Evolutionary conservation across 1,140 invertebrate species (phyloP).

Genomic region (Drosophila albomicans): DNA sequence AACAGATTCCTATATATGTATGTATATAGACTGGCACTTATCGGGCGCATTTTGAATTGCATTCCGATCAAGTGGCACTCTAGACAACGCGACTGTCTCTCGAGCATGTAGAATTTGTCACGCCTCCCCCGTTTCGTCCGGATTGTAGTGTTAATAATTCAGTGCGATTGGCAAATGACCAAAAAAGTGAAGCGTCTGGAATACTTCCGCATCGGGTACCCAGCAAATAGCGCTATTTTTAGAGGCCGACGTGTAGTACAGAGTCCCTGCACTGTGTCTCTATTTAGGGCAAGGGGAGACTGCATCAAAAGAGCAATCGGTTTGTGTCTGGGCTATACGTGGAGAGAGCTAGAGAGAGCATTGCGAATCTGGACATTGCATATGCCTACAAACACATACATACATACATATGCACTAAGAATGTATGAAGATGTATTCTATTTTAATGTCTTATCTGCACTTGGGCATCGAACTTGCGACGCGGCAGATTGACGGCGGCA

Average conservation of each 20-base stretch:
- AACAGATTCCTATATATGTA: not conserved
- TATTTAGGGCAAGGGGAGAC: slow-evolving; percentile 33
- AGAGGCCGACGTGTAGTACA: slow-evolving; percentile 9
- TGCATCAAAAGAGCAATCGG: slow-evolving; percentile 28
- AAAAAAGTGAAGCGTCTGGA: slow-evolving; percentile 73
- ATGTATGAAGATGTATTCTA: slow-evolving; percentile 45
- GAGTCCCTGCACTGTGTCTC: not conserved
- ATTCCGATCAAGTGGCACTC: slow-evolving; percentile 32
- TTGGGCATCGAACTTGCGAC: slow-evolving; percentile 72
- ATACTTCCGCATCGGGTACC: slow-evolving; percentile 78
- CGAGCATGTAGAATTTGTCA: slow-evolving; percentile 6
- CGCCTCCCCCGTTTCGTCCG: slow-evolving; percentile 5
- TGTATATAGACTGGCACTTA: not conserved
- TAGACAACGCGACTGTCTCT: slow-evolving; percentile 19
- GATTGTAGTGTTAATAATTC: slow-evolving; percentile 53
- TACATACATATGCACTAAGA: not conserved
- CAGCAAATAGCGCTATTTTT: slow-evolving; percentile 21
- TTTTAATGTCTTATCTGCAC: slow-evolving; percentile 79
- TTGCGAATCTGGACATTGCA: slow-evolving; percentile 63
- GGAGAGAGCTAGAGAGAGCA: slow-evolving; percentile 16
- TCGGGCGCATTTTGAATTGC: slow-evolving; percentile 9
- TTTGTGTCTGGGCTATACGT: slow-evolving; percentile 43
- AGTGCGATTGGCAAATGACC: slow-evolving; percentile 78
- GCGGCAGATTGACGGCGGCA: slow-evolving; percentile 49
- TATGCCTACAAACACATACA: slow-evolving; percentile 8